Base-by-base conservation (phyloP, 2,888 invertebrate species). In the Drosophila greeni region DNA sequence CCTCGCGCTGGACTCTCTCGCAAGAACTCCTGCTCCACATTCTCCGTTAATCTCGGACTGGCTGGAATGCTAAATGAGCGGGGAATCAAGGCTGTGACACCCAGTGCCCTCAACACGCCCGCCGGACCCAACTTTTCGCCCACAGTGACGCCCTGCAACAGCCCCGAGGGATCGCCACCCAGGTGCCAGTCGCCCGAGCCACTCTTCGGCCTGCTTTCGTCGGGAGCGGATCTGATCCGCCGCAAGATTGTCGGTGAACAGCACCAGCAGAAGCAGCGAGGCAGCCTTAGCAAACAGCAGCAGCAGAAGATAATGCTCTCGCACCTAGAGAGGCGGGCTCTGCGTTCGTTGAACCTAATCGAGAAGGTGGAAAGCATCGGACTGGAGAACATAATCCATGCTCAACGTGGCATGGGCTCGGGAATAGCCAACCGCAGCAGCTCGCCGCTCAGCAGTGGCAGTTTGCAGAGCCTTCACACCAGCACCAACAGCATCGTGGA, bases 81-180 rank as follows among this genome's bases (percentile, higher is more conserved):
- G 70, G 95, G 95, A 43, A 93, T 94, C 64, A 92, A 92, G 87
- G 93, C 93, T 14, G 92, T 91, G 1, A 93, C 93, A n/a, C 92
- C 93, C 6, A 92, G 93, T 43, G 91, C 92, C 40, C 87, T 92
- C 1, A 91, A 92, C 73, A 92, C 93, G 5, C 93, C 94, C 8
- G 91, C 91, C 42, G 92, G 92, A 29, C 90, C 90, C 3, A 91
- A 91, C 71, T 95, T 91, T 87, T 92, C 94, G 8, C 95, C 95
- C 5, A 96, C 96, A 0, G 95, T 95, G 8, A 96, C 96, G 7
- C 96, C 96, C 2, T 94, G 95, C 85, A 96, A 96, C 88, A 95
- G 95, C 85, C 96, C 96, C 54, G 87, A 87, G 47, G 90, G 90
- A 14, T 93, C 93, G 1, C 93, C 93, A 9, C 91, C 91, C 16